phyloP scores from a whole-genome alignment of 2,797 vertebrate genomes.

The Hipposideros larvatus region DNA sequence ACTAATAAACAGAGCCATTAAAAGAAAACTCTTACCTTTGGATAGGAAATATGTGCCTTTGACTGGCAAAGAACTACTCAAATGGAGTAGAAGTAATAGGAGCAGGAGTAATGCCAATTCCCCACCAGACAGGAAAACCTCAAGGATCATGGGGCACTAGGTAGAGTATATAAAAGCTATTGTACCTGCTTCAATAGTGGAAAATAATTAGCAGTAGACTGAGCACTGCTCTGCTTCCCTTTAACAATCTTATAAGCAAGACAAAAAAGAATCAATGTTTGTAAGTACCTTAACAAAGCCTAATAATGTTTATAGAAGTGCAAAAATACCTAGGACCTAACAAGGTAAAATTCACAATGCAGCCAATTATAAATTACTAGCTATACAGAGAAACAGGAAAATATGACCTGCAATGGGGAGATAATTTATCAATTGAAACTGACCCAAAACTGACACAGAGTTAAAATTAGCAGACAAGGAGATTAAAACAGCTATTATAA shows the following conservation, averaged over 20 bases:
- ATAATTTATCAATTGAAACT: conserved; percentile 13
- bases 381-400: conserved; percentile 20
- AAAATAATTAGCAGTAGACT: background rate
- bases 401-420: background rate
- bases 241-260: background rate
- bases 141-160: background rate
- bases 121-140: background rate
- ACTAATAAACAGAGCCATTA: background rate
- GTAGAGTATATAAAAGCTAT: background rate
- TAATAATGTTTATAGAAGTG: conserved; percentile 7
- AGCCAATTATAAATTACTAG: background rate
- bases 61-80: background rate
- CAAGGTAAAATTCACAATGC: conserved; percentile 23
- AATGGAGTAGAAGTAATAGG: background rate
- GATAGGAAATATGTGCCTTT: background rate
- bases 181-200: background rate
- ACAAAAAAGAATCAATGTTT: conserved; percentile 18
- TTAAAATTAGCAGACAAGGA: background rate
- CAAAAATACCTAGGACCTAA: conserved; percentile 5
- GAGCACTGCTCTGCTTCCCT: background rate
- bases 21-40: conserved; percentile 13
- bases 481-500: background rate
- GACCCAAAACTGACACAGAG: background rate
- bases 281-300: background rate
- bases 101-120: background rate